Percentiles rank a stretch among this genome's conserved stretches.
These are phyloP conservation scores for Didymodactylos carnosus DNA, from an alignment of 2,888 invertebrate species.

Conservation along the genomic window DNA sequence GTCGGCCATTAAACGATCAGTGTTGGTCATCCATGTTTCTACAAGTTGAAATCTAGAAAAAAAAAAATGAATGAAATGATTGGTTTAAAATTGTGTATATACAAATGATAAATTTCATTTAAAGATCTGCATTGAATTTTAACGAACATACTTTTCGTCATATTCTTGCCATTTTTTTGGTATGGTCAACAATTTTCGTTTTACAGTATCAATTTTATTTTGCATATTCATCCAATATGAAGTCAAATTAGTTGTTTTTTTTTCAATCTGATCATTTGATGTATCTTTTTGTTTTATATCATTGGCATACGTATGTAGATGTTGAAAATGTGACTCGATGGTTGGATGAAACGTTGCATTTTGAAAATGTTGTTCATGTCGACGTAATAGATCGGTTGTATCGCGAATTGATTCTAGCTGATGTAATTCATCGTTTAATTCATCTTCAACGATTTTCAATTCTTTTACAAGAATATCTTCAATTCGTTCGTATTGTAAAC, in stretches of 20 bases:
- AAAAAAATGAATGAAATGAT: background rate
- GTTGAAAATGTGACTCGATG: background rate
- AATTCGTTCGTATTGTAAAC: constrained; percentile 3
- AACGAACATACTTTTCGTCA: background rate
- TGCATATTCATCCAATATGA: background rate
- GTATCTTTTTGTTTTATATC: background rate
- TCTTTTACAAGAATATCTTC: constrained; percentile 3
- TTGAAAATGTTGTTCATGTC: constrained; percentile 6
- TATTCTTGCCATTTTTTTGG: background rate
- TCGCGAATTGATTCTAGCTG: background rate
- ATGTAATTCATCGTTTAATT: background rate
- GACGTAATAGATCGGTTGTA: background rate
- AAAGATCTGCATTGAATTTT: too few relatives aligned
- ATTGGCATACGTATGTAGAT: background rate
- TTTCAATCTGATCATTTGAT: background rate
- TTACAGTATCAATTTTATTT: background rate
- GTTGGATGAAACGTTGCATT: constrained; percentile 1
- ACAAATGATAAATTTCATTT: too few relatives aligned
- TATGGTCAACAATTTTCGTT: background rate
- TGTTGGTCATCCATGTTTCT: background rate
- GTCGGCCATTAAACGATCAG: background rate
- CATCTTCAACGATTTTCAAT: background rate
- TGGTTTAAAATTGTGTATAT: background rate
- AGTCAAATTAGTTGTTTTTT: background rate
- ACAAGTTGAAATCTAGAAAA: background rate